A percentile compares a stretch with the other conserved stretches of the same genome.
These are phyloP conservation scores for Myotis yumanensis DNA, from an alignment of 2,113 vertebrate species.

Conservation along the genomic window DNA sequence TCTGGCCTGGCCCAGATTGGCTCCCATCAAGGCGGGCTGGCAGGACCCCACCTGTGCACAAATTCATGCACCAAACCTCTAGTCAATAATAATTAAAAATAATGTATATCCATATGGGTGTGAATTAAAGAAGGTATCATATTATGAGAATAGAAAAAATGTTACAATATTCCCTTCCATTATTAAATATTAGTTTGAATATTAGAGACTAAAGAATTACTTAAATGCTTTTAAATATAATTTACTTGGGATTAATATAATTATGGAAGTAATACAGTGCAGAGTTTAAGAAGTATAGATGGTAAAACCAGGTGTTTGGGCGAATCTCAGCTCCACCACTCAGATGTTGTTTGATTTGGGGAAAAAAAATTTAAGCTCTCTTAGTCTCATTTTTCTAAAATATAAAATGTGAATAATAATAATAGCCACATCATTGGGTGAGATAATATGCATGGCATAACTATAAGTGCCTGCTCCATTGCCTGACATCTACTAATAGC, in stretches of 20 bases:
- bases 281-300: not conserved
- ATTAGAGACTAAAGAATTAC: not conserved
- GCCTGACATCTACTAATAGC: not conserved
- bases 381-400: not conserved
- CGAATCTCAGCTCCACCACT: not conserved
- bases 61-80: too few species aligned
- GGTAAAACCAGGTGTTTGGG: not conserved
- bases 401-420: not conserved
- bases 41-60: too few species aligned
- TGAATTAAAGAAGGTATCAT: not conserved
- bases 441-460: not conserved
- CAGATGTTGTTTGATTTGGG: not conserved
- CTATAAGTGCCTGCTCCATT: not conserved
- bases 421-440: not conserved
- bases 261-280: not conserved
- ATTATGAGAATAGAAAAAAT: not conserved
- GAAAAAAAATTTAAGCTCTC: not conserved
- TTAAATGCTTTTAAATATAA: not conserved
- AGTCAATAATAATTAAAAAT: too few species aligned
- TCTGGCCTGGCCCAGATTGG: too few species aligned
- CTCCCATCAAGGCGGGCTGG: too few species aligned
- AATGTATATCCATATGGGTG: not conserved
- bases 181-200: not conserved
- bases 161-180: not conserved
- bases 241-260: not conserved